phyloP scores from a whole-genome alignment of 2,888 invertebrate species.

The Cosmorhoe ocellata region DNA sequence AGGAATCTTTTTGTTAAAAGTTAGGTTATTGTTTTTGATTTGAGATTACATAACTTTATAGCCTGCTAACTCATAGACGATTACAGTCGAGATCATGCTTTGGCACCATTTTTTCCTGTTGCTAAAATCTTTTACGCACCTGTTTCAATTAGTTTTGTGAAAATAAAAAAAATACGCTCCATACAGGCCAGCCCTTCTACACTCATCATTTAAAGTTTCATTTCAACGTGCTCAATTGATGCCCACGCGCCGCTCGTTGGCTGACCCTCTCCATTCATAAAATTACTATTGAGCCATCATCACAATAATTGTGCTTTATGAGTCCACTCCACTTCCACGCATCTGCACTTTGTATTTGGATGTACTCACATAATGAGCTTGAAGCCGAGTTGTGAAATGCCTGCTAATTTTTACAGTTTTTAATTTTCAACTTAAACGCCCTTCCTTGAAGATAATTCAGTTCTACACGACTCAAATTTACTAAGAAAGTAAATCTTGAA shows the following conservation, averaged over 20 bases:
- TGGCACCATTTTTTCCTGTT: too few species aligned
- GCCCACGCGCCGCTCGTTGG: conserved; percentile 64
- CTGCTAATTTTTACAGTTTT: too few species aligned
- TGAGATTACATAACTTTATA: too few species aligned
- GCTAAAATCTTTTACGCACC: too few species aligned
- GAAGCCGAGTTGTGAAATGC: background rate
- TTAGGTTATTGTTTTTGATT: too few species aligned
- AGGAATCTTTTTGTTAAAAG: too few species aligned
- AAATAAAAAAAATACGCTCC: background rate
- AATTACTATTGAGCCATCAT: conserved; percentile 74
- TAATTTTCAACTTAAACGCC: background rate
- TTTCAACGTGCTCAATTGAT: conserved; percentile 67
- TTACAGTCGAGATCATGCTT: too few species aligned
- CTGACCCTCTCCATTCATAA: conserved; percentile 67
- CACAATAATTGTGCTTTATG: conserved; percentile 55
- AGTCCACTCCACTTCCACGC: conserved; percentile 37
- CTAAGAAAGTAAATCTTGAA: too few species aligned
- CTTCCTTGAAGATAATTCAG: too few species aligned
- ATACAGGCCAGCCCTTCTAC: conserved; percentile 51
- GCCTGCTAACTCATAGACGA: too few species aligned
- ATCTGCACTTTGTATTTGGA: conserved; percentile 28
- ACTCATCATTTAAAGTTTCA: conserved; percentile 69
- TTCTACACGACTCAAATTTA: too few species aligned
- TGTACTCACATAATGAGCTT: background rate
- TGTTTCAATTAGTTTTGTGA: too few species aligned